phyloP scores from a whole-genome alignment of 2,888 invertebrate genomes.

The Torymus tubicola region DNA sequence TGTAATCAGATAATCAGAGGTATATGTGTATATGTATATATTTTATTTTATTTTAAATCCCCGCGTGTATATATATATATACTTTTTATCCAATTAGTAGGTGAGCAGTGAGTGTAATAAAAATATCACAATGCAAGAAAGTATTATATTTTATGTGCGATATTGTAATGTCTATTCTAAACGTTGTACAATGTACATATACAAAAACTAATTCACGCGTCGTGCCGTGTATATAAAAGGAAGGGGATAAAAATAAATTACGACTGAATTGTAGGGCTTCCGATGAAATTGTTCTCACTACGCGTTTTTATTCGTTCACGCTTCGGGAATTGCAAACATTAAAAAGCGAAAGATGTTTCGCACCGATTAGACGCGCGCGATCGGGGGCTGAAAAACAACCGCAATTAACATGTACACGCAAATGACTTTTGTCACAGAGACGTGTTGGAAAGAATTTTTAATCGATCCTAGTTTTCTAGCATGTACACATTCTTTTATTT shows the following conservation, averaged over 20 bases:
- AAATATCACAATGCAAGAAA: no score
- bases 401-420: constrained; percentile 31
- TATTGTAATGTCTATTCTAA: neutral
- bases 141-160: constrained; percentile 14
- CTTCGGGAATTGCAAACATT: constrained; percentile 21
- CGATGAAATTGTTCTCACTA: constrained; percentile 37
- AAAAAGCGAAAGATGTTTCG: constrained; percentile 45
- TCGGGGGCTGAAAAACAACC: constrained; percentile 27
- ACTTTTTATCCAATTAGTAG: neutral
- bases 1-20: constrained; percentile 17
- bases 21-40: neutral
- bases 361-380: constrained; percentile 42
- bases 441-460: constrained; percentile 22
- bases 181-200: no score
- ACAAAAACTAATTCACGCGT: no score
- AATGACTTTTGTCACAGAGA: constrained; percentile 1
- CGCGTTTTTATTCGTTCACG: constrained; percentile 39
- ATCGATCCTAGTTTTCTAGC: constrained; percentile 25
- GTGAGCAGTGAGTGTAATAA: no score
- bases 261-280: neutral
- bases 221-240: no score
- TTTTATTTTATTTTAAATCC: constrained; percentile 10
- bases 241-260: no score
- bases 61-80: no score
- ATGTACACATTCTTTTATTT: neutral